These are phyloP conservation scores for Leptodactylus fallax DNA, from an alignment of 2,797 vertebrate genomes.

Conservation along the genomic window DNA sequence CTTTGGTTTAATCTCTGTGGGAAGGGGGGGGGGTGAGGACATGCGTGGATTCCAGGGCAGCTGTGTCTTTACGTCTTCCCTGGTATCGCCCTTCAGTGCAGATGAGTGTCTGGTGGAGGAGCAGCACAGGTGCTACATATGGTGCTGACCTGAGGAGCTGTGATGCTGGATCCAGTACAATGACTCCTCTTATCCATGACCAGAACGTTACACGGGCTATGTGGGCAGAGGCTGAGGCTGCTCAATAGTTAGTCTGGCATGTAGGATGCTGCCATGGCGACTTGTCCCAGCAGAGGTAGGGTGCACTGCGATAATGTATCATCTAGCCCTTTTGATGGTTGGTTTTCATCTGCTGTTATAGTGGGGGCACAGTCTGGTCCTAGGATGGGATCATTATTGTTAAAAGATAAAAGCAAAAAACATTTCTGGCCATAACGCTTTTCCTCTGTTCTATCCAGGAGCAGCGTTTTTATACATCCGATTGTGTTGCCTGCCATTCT, in stretches of 20 bases:
- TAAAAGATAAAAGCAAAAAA: neutral
- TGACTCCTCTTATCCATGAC: neutral
- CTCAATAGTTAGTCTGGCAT: neutral
- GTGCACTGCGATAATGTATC: neutral
- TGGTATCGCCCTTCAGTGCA: neutral
- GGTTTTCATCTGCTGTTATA: neutral
- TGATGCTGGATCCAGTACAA: neutral
- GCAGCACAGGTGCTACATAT: constrained; percentile 49
- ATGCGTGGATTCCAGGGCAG: neutral
- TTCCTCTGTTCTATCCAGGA: neutral
- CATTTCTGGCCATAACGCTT: neutral
- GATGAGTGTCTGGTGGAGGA: neutral
- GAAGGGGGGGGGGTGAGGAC: neutral
- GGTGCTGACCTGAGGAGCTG: constrained; percentile 10
- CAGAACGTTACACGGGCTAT: too few species aligned
- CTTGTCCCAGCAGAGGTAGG: neutral
- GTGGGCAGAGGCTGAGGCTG: neutral
- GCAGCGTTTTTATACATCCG: neutral
- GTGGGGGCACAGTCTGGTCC: neutral
- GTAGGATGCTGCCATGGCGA: too few species aligned
- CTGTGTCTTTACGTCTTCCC: neutral
- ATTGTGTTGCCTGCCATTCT: neutral
- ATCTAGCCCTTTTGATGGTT: neutral
- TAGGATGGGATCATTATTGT: neutral
- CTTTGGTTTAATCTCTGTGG: neutral